Evolutionary conservation across 1,140 invertebrate genomes (phyloP).

Genomic region (Drosophila chauvacae): DNA sequence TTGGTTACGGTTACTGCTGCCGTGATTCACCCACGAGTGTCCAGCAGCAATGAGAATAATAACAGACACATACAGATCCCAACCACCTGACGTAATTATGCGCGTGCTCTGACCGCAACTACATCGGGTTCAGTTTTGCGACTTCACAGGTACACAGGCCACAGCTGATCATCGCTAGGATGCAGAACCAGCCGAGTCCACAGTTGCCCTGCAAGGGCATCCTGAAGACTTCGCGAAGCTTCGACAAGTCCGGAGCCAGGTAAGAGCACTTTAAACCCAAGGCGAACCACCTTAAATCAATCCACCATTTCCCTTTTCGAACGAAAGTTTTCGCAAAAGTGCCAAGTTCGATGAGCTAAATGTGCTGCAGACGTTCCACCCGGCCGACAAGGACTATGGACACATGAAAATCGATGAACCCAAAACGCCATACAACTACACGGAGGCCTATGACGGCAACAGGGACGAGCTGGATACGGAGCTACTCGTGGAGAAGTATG

Average conservation of each 20-base stretch:
- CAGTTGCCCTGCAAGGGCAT: constrained; percentile 96
- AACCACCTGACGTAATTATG: constrained; percentile 65
- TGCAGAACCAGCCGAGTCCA: constrained; percentile 83
- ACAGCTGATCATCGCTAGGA: constrained; percentile 30
- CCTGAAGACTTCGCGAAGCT: constrained; percentile 95
- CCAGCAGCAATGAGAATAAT: constrained; percentile 25
- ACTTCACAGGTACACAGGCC: constrained; percentile 33
- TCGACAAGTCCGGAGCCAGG: constrained; percentile 88
- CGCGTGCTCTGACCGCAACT: constrained; percentile 36
- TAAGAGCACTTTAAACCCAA: constrained; percentile 23
- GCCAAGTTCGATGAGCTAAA: constrained; percentile 99
- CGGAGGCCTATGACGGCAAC: constrained; percentile 89
- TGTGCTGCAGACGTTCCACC: constrained; percentile 98
- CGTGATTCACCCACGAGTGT: constrained; percentile 59
- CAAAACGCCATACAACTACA: constrained; percentile 97
- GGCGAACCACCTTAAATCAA: not conserved
- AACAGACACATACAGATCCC: constrained; percentile 5
- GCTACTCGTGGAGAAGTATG: constrained; percentile 90
- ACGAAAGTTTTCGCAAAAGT: constrained; percentile 88
- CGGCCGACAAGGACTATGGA: constrained; percentile 99
- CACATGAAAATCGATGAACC: constrained; percentile 99
- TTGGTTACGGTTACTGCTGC: constrained; percentile 30
- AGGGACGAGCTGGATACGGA: constrained; percentile 91
- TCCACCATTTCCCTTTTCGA: not conserved
- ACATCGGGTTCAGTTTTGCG: constrained; percentile 29